Percentiles rank a stretch among this genome's conserved stretches.
These are phyloP conservation scores for Ondatra zibethicus DNA, from an alignment of 2,113 vertebrate genomes.

Conservation along the genomic window DNA sequence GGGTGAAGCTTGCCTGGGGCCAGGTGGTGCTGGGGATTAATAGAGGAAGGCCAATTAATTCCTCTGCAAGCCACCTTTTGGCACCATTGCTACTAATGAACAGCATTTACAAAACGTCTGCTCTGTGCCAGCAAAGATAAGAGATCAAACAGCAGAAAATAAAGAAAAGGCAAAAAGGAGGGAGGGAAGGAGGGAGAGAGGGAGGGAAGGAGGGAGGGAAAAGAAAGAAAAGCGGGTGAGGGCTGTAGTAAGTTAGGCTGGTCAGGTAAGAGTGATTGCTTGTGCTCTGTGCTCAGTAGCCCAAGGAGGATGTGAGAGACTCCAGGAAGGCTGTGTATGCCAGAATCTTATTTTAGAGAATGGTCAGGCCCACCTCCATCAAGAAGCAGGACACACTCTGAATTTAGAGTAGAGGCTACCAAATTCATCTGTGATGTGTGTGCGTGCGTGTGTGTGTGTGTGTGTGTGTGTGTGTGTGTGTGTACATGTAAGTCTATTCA, in stretches of 20 bases:
- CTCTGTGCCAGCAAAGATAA: conserved; percentile 5
- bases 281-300: background rate
- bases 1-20: background rate
- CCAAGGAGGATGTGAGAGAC: background rate
- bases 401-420: conserved; percentile 41
- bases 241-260: background rate
- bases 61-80: background rate
- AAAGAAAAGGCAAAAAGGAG: background rate
- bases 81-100: background rate
- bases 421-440: conserved; percentile 11
- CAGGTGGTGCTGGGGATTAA: background rate
- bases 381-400: conserved; percentile 24
- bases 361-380: conserved; percentile 35
- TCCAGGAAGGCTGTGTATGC: background rate
- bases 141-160: conserved; percentile 35
- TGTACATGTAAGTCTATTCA: background rate
- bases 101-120: conserved; percentile 43
- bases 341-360: conserved; percentile 60
- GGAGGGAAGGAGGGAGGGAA: too few relatives aligned
- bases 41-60: conserved; percentile 31
- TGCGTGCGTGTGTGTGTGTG: background rate
- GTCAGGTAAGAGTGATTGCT: background rate
- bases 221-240: background rate
- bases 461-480: background rate
- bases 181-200: fast-evolving